Evolutionary conservation across 2,888 invertebrate genomes (phyloP), one percentile per base, ranked within the genome.

Genomic region (Vandiemenella viatica): DNA sequence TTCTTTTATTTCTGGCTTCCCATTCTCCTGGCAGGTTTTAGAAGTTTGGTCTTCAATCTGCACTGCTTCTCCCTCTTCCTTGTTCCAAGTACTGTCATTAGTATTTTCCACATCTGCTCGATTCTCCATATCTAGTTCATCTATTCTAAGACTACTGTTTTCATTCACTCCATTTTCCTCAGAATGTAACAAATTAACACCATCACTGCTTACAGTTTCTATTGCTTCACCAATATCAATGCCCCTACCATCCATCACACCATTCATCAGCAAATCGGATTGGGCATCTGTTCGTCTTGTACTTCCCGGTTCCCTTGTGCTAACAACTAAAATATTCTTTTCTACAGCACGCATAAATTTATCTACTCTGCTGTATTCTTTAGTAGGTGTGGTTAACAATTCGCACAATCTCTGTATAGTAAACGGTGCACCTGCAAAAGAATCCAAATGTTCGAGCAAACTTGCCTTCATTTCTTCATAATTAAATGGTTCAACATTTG

Each of bases 321-420:
- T 72, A 8, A 91, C 90, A 51, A 91, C 91, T 58, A 90, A 68
- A 57, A 91, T 87, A 60, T 89, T 90, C 67, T 97, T 97, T 66
- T 97, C 97, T 51, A 98, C 74, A 0, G 96, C 97, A 51, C 96
- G 74, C 83, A 98, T 87, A 64, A 87, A 97, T 66, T 97, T 97
- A 64, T 96, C 97, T 53, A 92, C 85, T 53, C 92, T 77, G 62
- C 87, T 89, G 67, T 98, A 98, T 63, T 97, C 93, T 64, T 89
- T 90, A 18, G 83, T 77, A 2, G 97, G 96, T 56, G 81, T 80
- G 4, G 88, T 87, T 2, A 98, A 70, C 21, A 98, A 73, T 67
- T 98, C 97, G 67, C 95, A 93, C 53, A 98, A 78, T 57, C 97
- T 76, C 67, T 96, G 96, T 55, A 96, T 84, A 16, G 96, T 96